Evolutionary conservation across 2,888 invertebrate genomes (phyloP).

Genomic region (Bombylius major): DNA sequence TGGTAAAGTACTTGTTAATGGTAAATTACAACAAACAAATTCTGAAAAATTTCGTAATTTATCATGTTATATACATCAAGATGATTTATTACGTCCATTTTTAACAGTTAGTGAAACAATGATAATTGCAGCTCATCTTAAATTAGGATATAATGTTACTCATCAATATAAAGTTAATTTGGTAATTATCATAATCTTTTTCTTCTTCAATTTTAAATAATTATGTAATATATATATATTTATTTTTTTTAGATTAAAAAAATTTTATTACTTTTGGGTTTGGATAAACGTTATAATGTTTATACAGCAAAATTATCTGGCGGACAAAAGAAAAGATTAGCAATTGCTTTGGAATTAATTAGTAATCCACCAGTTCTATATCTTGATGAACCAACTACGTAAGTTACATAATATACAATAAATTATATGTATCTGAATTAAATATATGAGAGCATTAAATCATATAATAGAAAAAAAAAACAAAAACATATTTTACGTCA

Average conservation of each 20-base stretch:
- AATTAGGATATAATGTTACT: constrained; percentile 57
- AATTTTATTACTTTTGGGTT: constrained; percentile 57
- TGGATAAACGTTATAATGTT: constrained; percentile 56
- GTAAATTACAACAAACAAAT: constrained; percentile 41
- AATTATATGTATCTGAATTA: not conserved
- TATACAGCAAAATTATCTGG: constrained; percentile 62
- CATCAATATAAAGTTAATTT: constrained; percentile 55
- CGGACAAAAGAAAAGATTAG: constrained; percentile 71
- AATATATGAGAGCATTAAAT: not conserved
- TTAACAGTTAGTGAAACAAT: constrained; percentile 72
- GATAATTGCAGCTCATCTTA: constrained; percentile 69
- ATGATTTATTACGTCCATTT: constrained; percentile 59
- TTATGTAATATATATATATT: not conserved
- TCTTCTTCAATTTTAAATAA: not conserved
- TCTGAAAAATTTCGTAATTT: constrained; percentile 58
- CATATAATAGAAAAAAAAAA: too few relatives aligned
- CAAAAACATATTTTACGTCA: not conserved
- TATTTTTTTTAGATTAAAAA: constrained; percentile 45
- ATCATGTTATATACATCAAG: constrained; percentile 78
- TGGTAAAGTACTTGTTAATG: constrained; percentile 62
- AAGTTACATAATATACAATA: constrained; percentile 25
- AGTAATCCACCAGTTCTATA: constrained; percentile 81
- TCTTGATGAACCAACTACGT: constrained; percentile 80
- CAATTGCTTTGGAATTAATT: constrained; percentile 70
- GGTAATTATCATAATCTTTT: constrained; percentile 37